Base-by-base conservation (phyloP, 1,140 invertebrate species). In the Scaptodrosophila lebanonensis region DNA sequence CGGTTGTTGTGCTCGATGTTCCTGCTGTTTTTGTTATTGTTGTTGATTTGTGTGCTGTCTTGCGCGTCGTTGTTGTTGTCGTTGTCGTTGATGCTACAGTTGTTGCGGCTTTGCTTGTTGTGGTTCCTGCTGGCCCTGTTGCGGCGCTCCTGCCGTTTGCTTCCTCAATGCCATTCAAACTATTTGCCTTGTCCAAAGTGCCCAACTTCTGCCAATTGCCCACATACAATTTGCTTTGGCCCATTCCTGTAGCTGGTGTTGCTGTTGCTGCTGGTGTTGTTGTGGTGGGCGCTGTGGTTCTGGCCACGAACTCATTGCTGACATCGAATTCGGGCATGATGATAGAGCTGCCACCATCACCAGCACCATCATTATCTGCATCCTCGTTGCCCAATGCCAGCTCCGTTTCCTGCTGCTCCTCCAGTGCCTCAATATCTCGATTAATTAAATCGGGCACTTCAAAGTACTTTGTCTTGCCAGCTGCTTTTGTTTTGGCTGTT, bases 361-460 rank as follows among this genome's bases (percentile, higher is more conserved):
- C 40, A 30, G 1, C 57, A 35, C 9, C 45, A 47, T 44, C 45
- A 15, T 18, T 18, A 44, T 39, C 50, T 7, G 7, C 25, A 25
- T 30, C 51, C 22, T 40, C 30, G 6, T 40, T 12, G 2, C 7
- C 48, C 56, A 20, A 47, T 62, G 20, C 33, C 57, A 56, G 51
- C 2, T 54, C 61, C 1, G 35, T 29, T n/a, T 32, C 51, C 7
- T 43, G 43, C 7, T 49, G 18, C 7, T 44, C 42, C 38, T 77
- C 50, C 48, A 61, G 63, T 18, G 59, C 75, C 50, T 76, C 73
- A 43, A 76, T 79, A 75, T 79, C 53, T 60, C 68, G 68, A 82
- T 68, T 69, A 86, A 79, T 75, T 83, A 85, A 85, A 85, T 85
- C 83, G 61, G 83, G 77, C 64, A 83, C 62, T 79, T 85, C 83